These are phyloP conservation scores for Dicyrtomina minuta DNA, from an alignment of 2,888 invertebrate genomes.

Conservation along the genomic window DNA sequence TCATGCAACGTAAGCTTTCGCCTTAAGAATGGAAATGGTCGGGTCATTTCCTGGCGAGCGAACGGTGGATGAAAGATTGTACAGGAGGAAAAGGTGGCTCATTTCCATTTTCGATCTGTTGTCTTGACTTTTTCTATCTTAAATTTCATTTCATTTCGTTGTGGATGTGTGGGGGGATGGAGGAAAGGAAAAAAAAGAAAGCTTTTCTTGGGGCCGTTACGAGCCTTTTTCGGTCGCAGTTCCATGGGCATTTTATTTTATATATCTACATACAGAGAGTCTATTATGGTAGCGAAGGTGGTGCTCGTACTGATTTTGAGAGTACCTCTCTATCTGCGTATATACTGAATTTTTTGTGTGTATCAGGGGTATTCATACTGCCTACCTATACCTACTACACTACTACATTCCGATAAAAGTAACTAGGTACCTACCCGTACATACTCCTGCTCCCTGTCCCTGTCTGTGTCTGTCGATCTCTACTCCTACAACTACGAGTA, in stretches of 20 bases:
- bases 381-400: neutral
- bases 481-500: no score
- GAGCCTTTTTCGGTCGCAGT: constrained; percentile 10
- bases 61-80: constrained; percentile 37
- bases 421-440: no score
- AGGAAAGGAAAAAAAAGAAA: neutral
- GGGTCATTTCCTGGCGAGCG: constrained; percentile 38
- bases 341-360: neutral
- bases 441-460: no score
- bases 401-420: no score
- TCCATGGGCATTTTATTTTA: no score
- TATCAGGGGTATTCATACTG: neutral
- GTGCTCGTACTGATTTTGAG: neutral
- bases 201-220: constrained; percentile 7
- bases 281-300: neutral
- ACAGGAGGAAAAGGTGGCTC: constrained; percentile 33
- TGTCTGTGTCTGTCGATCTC: no score
- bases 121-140: constrained; percentile 36
- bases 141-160: constrained; percentile 35
- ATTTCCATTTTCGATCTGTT: constrained; percentile 46
- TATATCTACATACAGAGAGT: no score
- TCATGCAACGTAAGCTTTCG: constrained; percentile 18
- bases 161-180: neutral
- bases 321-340: neutral
- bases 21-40: constrained; percentile 23